These are phyloP conservation scores for Zygothrica quintamaculata DNA, from an alignment of 2,888 invertebrate species.

Conservation along the genomic window DNA sequence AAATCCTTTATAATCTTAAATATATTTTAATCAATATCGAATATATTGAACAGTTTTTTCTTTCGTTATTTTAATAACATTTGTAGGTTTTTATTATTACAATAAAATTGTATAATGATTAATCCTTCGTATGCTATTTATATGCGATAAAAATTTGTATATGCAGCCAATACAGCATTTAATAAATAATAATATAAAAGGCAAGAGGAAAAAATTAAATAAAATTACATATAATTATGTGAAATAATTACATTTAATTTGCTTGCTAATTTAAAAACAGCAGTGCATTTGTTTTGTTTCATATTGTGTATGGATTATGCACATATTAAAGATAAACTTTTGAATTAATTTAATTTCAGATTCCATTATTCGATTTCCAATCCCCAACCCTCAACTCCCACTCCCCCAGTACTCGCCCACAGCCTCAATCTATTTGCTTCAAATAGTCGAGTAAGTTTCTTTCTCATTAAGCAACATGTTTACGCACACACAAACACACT, in stretches of 20 bases:
- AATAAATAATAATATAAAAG: background rate
- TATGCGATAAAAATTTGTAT: no score
- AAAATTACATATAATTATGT: slow-evolving; percentile 2
- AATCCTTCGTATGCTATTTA: no score
- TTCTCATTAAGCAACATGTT: slow-evolving; percentile 75
- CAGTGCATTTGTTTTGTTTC: background rate
- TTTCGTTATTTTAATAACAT: no score
- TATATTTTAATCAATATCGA: no score
- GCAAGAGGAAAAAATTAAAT: background rate
- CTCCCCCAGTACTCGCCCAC: background rate
- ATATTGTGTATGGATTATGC: slow-evolving; percentile 6
- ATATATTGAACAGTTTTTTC: no score
- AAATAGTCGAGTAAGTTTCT: slow-evolving; percentile 74
- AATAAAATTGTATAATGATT: no score
- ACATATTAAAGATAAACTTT: background rate
- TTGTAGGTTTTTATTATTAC: no score
- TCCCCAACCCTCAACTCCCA: background rate
- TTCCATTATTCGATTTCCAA: background rate
- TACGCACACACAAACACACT: slow-evolving; percentile 42
- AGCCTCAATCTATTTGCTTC: slow-evolving; percentile 14
- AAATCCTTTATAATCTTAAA: slow-evolving; percentile 1
- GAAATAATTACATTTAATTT: slow-evolving; percentile 28
- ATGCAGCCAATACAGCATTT: no score
- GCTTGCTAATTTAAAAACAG: slow-evolving; percentile 32
- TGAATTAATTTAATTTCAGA: slow-evolving; percentile 21